Evolutionary conservation across 2,113 vertebrate species (phyloP), one percentile per base, ranked within the genome.

Genomic region (Myocastor coypus): DNA sequence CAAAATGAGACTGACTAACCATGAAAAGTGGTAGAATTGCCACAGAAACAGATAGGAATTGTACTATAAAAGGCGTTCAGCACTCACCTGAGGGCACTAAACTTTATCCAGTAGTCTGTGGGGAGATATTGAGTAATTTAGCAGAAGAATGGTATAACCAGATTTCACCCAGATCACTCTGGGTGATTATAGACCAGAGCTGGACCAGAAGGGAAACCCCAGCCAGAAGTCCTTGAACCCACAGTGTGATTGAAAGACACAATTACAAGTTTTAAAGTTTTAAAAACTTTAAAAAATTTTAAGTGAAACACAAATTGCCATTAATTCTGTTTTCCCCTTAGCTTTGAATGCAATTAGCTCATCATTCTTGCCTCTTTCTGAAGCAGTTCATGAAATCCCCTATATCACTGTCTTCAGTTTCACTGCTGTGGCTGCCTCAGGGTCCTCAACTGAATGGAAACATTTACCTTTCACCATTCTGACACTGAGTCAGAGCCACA

Each of bases 41-140:
- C 78, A 57, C 55, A 83, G 59, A 71, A 9, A 82, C 85, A 22
- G 14, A 30, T 30, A 78, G 30, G 12, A 94, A 59, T 93, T 83
- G 83, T 32, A 69, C 83, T n/a, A 34, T 59, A 40, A 83, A 85
- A 22, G 14, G 59, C 14, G 78, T 89, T 86, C 80, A 12, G 14
- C 77, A n/a, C 40, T 96, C 85, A 68, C 40, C 19, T 55, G 50
- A 61, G 52, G 61, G 91, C 50, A 32, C 37, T 42, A 24, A 95
- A 86, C 52, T 93, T 96, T 77, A 77, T 83, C 77, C 40, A 90
- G n/a, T 50, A 87, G 46, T 90, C 61, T 80, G 3, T 81, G 88
- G 69, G 71, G 55, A 94, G 26, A 61, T 96, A 16, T 50, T 66
- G 73, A 93, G 78, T 52, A 81, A 89, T 78, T 95, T 94, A 89